A percentile compares a stretch with the other conserved stretches of the same genome.
These are phyloP conservation scores for Piprites chloris DNA, from an alignment of 2,113 vertebrate species.

Conservation along the genomic window DNA sequence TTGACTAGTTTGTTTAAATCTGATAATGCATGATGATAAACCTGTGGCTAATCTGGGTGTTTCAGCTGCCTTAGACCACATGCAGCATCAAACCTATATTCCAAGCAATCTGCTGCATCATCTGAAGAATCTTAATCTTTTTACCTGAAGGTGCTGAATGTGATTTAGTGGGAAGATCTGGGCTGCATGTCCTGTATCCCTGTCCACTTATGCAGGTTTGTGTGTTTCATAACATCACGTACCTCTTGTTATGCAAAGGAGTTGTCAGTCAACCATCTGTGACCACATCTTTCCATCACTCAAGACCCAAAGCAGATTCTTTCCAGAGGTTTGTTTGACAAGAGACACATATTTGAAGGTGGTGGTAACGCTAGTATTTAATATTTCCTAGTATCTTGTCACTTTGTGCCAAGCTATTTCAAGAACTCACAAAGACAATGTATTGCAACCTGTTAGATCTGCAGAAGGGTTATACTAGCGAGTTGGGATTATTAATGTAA, in stretches of 20 bases:
- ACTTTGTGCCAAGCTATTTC: neutral
- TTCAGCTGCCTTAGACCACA: neutral
- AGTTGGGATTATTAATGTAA: neutral
- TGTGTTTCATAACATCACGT: neutral
- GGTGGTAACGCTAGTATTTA: neutral
- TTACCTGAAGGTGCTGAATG: neutral
- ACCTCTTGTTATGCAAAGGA: fast-evolving
- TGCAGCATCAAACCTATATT: neutral
- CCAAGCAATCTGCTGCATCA: neutral
- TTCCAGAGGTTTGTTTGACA: neutral
- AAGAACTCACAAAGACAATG: neutral
- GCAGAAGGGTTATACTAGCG: neutral
- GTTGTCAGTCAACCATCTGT: neutral
- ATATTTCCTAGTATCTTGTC: neutral
- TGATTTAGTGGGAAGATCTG: neutral
- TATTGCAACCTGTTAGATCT: neutral
- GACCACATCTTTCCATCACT: fast-evolving
- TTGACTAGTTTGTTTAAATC: neutral
- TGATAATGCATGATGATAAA: neutral
- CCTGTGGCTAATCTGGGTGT: neutral
- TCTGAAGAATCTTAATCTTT: neutral
- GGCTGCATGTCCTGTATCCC: neutral
- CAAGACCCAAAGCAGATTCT: neutral
- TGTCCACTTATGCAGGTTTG: neutral
- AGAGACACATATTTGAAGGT: neutral